Conservation (phyloP, 2,113 vertebrate genomes). For the Pica pica region DNA sequence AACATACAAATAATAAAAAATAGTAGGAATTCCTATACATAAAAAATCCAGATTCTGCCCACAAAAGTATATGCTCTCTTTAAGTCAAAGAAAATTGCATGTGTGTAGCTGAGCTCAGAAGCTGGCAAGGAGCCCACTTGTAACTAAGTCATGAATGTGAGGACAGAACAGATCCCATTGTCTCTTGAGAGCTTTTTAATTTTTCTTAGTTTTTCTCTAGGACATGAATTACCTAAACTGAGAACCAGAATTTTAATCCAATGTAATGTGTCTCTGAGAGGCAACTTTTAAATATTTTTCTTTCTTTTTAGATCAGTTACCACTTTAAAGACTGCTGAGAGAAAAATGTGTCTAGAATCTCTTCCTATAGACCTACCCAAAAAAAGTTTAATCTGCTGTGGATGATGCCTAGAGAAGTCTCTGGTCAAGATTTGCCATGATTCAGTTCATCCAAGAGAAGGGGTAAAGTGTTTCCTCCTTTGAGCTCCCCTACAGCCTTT, state of each 20-base stretch:
- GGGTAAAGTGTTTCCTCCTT: background rate
- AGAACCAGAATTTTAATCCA: background rate
- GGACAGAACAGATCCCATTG: conserved; percentile 27
- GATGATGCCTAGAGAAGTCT: background rate
- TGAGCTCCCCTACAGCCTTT: background rate
- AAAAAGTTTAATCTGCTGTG: background rate
- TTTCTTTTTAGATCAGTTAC: background rate
- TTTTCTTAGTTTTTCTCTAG: conserved; percentile 22
- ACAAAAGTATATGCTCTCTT: background rate
- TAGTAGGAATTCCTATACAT: background rate
- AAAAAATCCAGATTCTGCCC: background rate
- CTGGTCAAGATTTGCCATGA: background rate
- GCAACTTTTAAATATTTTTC: background rate
- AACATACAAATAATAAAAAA: background rate
- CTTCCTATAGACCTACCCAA: background rate
- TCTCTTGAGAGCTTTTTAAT: conserved; percentile 5
- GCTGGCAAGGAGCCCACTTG: background rate
- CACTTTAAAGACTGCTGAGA: background rate
- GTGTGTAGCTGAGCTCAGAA: conserved; percentile 1
- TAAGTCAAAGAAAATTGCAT: conserved; percentile 11
- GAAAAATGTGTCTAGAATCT: background rate
- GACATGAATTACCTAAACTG: background rate
- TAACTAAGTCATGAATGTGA: background rate
- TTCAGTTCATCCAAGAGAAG: background rate
- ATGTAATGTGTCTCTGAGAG: background rate